Conservation (phyloP, 1,140 invertebrate species). For the Musca domestica region DNA sequence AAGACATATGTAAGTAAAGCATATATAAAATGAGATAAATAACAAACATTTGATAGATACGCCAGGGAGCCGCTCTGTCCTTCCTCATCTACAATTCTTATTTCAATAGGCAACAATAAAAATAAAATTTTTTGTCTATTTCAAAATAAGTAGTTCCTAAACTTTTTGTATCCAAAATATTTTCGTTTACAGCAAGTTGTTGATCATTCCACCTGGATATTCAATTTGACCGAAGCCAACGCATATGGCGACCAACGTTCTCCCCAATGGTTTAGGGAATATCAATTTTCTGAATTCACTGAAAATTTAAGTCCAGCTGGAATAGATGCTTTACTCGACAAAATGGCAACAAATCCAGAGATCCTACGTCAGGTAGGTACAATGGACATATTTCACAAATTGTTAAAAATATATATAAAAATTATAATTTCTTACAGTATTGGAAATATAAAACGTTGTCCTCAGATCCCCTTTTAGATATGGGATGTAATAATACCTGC, state of each 20-base stretch:
- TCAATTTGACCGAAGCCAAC: constrained; percentile 77
- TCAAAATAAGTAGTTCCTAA: too few species aligned
- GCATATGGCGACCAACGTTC: constrained; percentile 50
- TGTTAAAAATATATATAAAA: too few species aligned
- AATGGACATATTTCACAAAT: not conserved
- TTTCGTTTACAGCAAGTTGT: constrained; percentile 58
- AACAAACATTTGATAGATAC: too few species aligned
- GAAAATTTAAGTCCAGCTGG: constrained; percentile 52
- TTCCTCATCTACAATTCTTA: too few species aligned
- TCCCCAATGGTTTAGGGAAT: constrained; percentile 67
- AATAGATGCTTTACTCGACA: constrained; percentile 54
- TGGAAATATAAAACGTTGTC: constrained; percentile 59
- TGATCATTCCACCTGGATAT: constrained; percentile 70
- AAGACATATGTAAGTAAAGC: constrained; percentile 60
- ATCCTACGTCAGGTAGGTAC: constrained; percentile 32
- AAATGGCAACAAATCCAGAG: constrained; percentile 52
- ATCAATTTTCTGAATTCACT: constrained; percentile 60
- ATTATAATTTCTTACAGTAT: constrained; percentile 40
- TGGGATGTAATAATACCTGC: constrained; percentile 59
- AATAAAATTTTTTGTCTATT: too few species aligned
- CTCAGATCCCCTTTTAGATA: constrained; percentile 57
- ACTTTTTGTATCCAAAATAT: too few species aligned
- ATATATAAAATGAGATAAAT: too few species aligned
- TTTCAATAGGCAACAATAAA: too few species aligned
- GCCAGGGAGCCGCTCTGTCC: too few species aligned